Base-by-base conservation (phyloP, 2,797 vertebrate genomes). In the Arrhamphus sclerolepis region DNA sequence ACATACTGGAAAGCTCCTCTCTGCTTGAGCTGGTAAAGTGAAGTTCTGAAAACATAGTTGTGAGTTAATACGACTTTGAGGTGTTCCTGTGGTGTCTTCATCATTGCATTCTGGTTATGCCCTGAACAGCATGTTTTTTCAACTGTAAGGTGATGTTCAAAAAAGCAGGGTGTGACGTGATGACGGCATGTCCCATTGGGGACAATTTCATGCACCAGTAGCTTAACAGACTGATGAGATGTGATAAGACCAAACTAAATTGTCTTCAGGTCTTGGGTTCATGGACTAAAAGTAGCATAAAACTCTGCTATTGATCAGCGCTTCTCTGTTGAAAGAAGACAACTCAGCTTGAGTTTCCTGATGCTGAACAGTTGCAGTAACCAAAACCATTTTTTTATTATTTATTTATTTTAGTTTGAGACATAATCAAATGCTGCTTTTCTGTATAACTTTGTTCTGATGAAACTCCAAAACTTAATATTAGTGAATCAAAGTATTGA, bases 211-310 rank as follows among this genome's bases (percentile, higher is more conserved):
- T 73, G 82, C 74, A 70, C 78, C 70, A 59, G 62, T 82, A 78
- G 62, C 65, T 84, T 83, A 74, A 81, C 81, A 79, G 76, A 70
- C 75, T 79, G 75, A 85, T 82, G 84, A 79, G 83, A 87, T 75
- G 81, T 83, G 86, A 85, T 80, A 82, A 88, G 81, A 85, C 70
- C 53, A 46, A 70, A 49, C 66, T 77, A 16, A 38, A 38, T 13
- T 38, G 34, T 65, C 54, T 63, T 49, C 46, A 21, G 51, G 51
- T 44, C 53, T 79, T 34, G 50, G 31, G 24, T 65, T 31, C 31
- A 52, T 39, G 4, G 24, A 64, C 57, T 43, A 31, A 74, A 70
- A 72, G 55, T 38, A 26, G 57, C 21, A 53, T 7, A 9, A 24
- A 78, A 64, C 50, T 73, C 55, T 52, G 47, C 8, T 71, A 77